Evolutionary conservation across 2,888 invertebrate genomes (phyloP).

Genomic region (Cosmorhoe ocellata): DNA sequence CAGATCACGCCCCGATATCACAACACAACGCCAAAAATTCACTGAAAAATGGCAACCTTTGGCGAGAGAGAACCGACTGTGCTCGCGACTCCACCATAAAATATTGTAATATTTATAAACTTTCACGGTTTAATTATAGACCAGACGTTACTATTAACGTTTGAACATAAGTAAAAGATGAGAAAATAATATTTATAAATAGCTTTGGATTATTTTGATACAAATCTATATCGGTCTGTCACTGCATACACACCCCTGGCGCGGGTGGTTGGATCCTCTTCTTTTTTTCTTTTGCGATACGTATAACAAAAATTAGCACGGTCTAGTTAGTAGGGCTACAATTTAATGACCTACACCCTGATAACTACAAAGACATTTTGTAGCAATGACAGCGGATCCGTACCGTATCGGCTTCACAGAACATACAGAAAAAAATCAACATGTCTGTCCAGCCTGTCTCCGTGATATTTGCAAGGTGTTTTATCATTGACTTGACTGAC

Average conservation of each 20-base stretch:
- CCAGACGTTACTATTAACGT: slow-evolving; percentile 81
- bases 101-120: slow-evolving; percentile 81
- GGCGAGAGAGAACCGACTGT: slow-evolving; percentile 65
- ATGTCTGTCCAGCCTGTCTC: no score
- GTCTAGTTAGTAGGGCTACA: slow-evolving; percentile 72
- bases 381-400: slow-evolving; percentile 79
- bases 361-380: slow-evolving; percentile 82
- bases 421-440: slow-evolving; percentile 81
- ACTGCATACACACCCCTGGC: slow-evolving; percentile 81
- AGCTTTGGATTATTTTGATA: slow-evolving; percentile 82
- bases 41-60: slow-evolving; percentile 81
- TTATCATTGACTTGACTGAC: slow-evolving; percentile 70
- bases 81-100: slow-evolving; percentile 70
- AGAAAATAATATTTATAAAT: slow-evolving; percentile 84
- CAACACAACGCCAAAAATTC: slow-evolving; percentile 66
- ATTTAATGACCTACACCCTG: slow-evolving; percentile 81
- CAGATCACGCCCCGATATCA: slow-evolving; percentile 72
- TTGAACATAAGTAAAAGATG: slow-evolving; percentile 82
- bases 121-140: slow-evolving; percentile 81
- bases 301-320: slow-evolving; percentile 73
- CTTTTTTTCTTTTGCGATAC: slow-evolving; percentile 67
- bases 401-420: slow-evolving; percentile 82
- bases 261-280: slow-evolving; percentile 78
- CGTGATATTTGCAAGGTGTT: slow-evolving; percentile 71
- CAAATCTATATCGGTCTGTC: slow-evolving; percentile 79